These are phyloP conservation scores for Calliphora vomitoria DNA, from an alignment of 2,888 invertebrate species.

Conservation along the genomic window DNA sequence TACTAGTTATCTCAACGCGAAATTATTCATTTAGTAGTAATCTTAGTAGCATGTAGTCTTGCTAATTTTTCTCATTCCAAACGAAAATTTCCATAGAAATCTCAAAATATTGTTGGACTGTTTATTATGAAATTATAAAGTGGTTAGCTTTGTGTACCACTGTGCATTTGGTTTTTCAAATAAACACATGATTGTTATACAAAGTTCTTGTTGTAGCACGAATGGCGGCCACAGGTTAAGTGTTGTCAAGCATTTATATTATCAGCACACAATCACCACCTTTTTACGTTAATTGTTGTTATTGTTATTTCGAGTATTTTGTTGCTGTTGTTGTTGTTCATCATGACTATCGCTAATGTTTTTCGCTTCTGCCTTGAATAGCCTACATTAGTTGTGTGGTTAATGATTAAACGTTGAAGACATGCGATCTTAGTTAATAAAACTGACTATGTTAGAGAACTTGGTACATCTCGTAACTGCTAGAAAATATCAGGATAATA, in stretches of 20 bases:
- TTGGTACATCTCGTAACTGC: no score
- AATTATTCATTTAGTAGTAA: no score
- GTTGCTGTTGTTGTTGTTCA: neutral
- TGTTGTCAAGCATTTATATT: slow-evolving; percentile 55
- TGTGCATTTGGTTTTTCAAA: neutral
- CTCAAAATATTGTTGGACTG: no score
- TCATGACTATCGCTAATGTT: neutral
- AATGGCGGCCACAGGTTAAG: slow-evolving; percentile 56
- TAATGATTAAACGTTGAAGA: no score
- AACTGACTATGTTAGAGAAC: no score
- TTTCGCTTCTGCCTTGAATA: neutral
- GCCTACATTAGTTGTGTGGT: neutral
- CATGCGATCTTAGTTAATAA: no score
- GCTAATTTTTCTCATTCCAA: no score
- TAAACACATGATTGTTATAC: neutral
- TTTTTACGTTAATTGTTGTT: slow-evolving; percentile 50
- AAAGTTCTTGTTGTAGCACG: neutral
- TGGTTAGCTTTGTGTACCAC: neutral
- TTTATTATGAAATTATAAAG: no score
- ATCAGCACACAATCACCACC: slow-evolving; percentile 50
- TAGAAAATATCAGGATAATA: no score
- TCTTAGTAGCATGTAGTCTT: no score
- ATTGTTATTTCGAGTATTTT: slow-evolving; percentile 16
- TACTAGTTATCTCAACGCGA: no score
- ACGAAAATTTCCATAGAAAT: no score